phyloP scores from a whole-genome alignment of 2,888 invertebrate genomes.

The Xanthorhoe spadicearia region DNA sequence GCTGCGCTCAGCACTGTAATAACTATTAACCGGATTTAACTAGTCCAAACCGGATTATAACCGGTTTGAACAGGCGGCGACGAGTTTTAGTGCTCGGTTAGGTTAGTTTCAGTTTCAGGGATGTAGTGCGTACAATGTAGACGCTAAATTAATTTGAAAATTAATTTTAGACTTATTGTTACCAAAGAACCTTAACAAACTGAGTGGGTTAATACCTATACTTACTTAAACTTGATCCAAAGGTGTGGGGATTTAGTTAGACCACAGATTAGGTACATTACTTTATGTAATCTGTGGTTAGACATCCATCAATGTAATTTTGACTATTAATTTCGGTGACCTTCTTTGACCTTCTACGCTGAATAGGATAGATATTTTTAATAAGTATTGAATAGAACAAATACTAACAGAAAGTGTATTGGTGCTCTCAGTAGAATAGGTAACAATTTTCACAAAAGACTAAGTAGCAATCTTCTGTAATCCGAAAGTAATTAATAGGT shows the following conservation, averaged over 20 bases:
- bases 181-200: no score
- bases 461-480: conserved; percentile 3
- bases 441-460: conserved; percentile 3
- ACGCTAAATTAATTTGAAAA: background rate
- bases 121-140: background rate
- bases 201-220: no score
- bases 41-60: conserved; percentile 35
- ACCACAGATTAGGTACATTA: no score
- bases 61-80: conserved; percentile 29
- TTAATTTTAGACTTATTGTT: no score
- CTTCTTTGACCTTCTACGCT: no score
- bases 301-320: no score
- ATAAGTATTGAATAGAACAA: no score
- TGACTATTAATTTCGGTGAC: no score
- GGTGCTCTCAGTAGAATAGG: background rate
- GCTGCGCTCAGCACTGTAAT: conserved; percentile 23
- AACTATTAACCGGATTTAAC: conserved; percentile 38
- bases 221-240: no score
- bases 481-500: conserved; percentile 16
- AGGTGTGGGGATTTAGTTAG: no score
- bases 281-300: no score
- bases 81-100: conserved; percentile 33
- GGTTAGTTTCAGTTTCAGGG: conserved; percentile 10
- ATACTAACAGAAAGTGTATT: background rate
- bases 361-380: no score